phyloP scores from a whole-genome alignment of 2,888 invertebrate species.

The Spisula solida region DNA sequence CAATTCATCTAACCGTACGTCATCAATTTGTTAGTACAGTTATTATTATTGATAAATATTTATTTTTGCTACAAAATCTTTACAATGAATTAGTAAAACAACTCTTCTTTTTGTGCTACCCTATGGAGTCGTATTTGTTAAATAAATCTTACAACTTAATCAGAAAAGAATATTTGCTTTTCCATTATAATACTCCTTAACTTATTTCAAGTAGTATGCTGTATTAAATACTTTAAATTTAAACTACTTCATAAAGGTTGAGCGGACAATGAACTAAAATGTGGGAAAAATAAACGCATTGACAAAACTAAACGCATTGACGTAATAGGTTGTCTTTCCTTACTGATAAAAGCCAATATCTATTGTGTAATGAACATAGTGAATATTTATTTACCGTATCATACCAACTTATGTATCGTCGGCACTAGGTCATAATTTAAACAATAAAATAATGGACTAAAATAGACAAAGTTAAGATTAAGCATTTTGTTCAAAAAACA shows the following conservation, averaged over 20 bases:
- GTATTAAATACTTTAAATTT: background rate
- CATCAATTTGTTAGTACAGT: too few relatives aligned
- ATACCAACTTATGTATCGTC: background rate
- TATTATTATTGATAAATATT: too few relatives aligned
- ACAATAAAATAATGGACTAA: slow-evolving; percentile 3
- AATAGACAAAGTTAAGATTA: background rate
- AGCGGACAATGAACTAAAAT: background rate
- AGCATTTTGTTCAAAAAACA: background rate
- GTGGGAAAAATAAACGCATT: slow-evolving; percentile 80
- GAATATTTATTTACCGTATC: background rate
- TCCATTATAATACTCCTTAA: too few relatives aligned
- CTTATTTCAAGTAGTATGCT: background rate
- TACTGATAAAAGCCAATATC: slow-evolving; percentile 18
- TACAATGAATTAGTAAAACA: too few relatives aligned
- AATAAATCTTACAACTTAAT: too few relatives aligned
- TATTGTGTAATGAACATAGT: background rate
- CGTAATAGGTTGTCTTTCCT: slow-evolving; percentile 39
- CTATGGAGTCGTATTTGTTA: too few relatives aligned
- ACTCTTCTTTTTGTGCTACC: too few relatives aligned
- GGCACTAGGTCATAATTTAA: background rate
- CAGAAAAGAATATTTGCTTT: too few relatives aligned
- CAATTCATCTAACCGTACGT: too few relatives aligned
- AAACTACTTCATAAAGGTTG: background rate
- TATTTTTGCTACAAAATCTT: too few relatives aligned
- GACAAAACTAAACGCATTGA: slow-evolving; percentile 74